Evolutionary conservation across 1,140 invertebrate species (phyloP).

Genomic region (Lordiphosa clarofinis): DNA sequence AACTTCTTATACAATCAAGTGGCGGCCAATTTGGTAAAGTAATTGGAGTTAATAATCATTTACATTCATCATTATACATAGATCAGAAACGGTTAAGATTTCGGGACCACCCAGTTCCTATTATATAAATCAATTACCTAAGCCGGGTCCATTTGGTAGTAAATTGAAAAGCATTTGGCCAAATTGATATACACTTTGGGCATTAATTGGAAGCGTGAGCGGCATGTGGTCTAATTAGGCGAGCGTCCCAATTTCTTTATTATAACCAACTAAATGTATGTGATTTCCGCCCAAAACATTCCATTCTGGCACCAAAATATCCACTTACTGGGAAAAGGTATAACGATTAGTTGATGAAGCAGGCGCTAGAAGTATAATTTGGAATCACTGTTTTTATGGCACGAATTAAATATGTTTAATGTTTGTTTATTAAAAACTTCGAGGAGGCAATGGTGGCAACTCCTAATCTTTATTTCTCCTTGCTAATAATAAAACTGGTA

Average conservation of each 20-base stretch:
- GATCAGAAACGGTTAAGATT: neutral
- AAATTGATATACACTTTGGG: constrained; percentile 6
- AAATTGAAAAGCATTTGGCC: constrained; percentile 9
- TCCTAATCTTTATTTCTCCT: too few relatives aligned
- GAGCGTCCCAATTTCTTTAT: constrained; percentile 1
- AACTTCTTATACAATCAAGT: neutral
- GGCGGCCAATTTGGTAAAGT: constrained; percentile 6
- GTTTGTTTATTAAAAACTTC: too few relatives aligned
- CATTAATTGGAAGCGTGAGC: constrained; percentile 4
- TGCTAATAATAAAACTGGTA: too few relatives aligned
- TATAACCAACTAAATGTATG: neutral
- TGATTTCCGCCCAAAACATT: neutral
- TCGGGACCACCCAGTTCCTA: constrained; percentile 3
- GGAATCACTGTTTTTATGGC: too few relatives aligned
- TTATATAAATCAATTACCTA: constrained; percentile 9
- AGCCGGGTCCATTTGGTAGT: constrained; percentile 3
- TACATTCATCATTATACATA: constrained; percentile 8
- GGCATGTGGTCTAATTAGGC: neutral
- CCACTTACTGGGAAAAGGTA: too few relatives aligned
- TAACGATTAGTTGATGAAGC: too few relatives aligned
- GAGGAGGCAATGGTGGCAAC: too few relatives aligned
- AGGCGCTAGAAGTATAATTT: too few relatives aligned
- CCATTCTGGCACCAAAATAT: too few relatives aligned
- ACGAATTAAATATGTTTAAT: too few relatives aligned
- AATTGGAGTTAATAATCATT: constrained; percentile 6